These are phyloP conservation scores for Trichechus manatus DNA, from an alignment of 2,113 vertebrate genomes.

Conservation along the genomic window DNA sequence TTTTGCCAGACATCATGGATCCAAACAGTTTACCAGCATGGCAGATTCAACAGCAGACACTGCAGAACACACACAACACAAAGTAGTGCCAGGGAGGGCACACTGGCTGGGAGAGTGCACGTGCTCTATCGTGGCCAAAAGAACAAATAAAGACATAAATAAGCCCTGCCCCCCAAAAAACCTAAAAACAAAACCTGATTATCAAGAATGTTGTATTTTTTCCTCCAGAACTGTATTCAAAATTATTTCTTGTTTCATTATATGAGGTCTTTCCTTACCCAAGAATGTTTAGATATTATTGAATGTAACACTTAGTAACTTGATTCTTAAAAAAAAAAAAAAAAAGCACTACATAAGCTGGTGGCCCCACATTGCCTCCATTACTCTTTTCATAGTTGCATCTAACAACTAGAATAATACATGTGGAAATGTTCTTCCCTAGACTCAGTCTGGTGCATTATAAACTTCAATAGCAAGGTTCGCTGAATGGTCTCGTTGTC, in stretches of 20 bases:
- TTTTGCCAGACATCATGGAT: neutral
- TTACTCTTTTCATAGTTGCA: neutral
- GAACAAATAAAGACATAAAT: neutral
- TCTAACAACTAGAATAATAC: constrained; percentile 17
- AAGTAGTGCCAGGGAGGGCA: too few species aligned
- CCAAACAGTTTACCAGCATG: neutral
- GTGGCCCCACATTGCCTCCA: neutral
- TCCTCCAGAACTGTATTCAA: neutral
- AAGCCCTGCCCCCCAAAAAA: neutral
- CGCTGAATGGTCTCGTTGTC: constrained; percentile 33
- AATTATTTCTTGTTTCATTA: neutral
- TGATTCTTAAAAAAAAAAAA: neutral
- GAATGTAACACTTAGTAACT: neutral
- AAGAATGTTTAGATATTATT: neutral
- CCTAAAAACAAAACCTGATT: neutral
- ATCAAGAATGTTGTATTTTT: neutral
- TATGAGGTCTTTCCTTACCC: neutral
- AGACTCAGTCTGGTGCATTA: neutral
- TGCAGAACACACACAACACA: neutral
- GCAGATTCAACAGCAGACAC: neutral
- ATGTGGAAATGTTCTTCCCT: neutral
- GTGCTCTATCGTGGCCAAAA: neutral
- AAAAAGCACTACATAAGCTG: neutral
- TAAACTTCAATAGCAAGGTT: constrained; percentile 36
- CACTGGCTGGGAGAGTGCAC: neutral